These are phyloP conservation scores for Drosophila pseudotalamancana DNA, from an alignment of 2,888 invertebrate genomes.

Conservation along the genomic window DNA sequence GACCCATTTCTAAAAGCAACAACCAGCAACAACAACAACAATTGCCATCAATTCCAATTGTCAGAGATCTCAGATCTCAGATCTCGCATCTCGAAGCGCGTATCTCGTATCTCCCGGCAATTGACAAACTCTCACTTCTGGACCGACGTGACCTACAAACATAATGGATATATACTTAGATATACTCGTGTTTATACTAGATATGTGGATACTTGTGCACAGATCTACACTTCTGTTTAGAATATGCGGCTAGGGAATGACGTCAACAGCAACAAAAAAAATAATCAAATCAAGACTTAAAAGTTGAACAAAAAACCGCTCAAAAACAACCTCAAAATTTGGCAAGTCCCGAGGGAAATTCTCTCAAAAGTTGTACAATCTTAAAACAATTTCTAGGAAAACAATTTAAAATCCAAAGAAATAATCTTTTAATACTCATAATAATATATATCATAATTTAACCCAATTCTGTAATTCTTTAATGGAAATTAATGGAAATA, in stretches of 20 bases:
- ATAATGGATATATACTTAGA: constrained; percentile 15
- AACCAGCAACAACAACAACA: constrained; percentile 61
- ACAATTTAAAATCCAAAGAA: no score
- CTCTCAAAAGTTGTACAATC: neutral
- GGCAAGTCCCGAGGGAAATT: constrained; percentile 4
- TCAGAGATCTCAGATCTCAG: constrained; percentile 32
- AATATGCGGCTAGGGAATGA: constrained; percentile 53
- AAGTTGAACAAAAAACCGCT: constrained; percentile 16
- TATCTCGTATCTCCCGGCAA: constrained; percentile 36
- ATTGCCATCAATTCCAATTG: constrained; percentile 66
- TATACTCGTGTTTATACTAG: neutral
- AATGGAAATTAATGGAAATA: no score
- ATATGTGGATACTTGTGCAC: constrained; percentile 9
- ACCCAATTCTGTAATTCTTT: no score
- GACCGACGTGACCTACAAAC: constrained; percentile 60
- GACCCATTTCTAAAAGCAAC: constrained; percentile 61
- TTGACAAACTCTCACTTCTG: constrained; percentile 66
- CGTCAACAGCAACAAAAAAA: constrained; percentile 58
- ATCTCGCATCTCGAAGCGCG: constrained; percentile 33
- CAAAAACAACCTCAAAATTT: constrained; percentile 4
- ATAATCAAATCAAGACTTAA: constrained; percentile 53
- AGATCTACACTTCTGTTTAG: constrained; percentile 43
- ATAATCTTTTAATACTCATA: no score
- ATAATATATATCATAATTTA: no score
- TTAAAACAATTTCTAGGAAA: neutral